Conservation (phyloP, 2,888 invertebrate species). For the Volucella bombylans region DNA sequence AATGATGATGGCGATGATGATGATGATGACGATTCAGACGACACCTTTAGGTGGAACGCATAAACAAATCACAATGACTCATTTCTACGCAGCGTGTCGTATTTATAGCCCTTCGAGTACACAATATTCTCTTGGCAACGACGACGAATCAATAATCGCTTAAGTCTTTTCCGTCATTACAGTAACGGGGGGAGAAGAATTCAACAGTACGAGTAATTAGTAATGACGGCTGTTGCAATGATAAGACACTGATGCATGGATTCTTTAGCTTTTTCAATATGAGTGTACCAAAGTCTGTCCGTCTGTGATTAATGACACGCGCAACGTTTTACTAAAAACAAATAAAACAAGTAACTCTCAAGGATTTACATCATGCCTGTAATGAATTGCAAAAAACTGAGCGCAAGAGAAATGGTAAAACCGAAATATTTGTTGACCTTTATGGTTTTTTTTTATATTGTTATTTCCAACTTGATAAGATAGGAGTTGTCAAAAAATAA, state of each 20-base stretch:
- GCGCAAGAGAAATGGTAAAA: slow-evolving; percentile 41
- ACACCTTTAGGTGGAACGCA: slow-evolving; percentile 70
- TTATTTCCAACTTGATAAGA: slow-evolving; percentile 66
- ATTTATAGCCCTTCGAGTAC: slow-evolving; percentile 52
- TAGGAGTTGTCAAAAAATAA: slow-evolving; percentile 62
- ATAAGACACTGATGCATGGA: slow-evolving; percentile 36
- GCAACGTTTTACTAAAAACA: background rate
- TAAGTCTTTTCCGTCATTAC: slow-evolving; percentile 37
- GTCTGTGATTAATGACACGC: slow-evolving; percentile 45
- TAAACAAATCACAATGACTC: slow-evolving; percentile 59
- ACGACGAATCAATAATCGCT: slow-evolving; percentile 68
- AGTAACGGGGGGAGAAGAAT: slow-evolving; percentile 8
- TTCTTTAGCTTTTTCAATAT: slow-evolving; percentile 1
- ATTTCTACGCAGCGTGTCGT: slow-evolving; percentile 44
- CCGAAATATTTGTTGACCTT: slow-evolving; percentile 65
- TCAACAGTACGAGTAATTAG: slow-evolving; percentile 34
- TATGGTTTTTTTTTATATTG: slow-evolving; percentile 51
- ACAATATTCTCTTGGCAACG: slow-evolving; percentile 58
- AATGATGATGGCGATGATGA: background rate
- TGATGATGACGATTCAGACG: slow-evolving; percentile 38
- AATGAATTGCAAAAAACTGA: slow-evolving; percentile 56
- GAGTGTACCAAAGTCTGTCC: slow-evolving; percentile 3
- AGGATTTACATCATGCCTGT: slow-evolving; percentile 51
- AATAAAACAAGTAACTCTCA: background rate
- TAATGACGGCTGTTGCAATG: slow-evolving; percentile 37